phyloP scores from a whole-genome alignment of 2,888 invertebrate species.

The Xylophagus ater region DNA sequence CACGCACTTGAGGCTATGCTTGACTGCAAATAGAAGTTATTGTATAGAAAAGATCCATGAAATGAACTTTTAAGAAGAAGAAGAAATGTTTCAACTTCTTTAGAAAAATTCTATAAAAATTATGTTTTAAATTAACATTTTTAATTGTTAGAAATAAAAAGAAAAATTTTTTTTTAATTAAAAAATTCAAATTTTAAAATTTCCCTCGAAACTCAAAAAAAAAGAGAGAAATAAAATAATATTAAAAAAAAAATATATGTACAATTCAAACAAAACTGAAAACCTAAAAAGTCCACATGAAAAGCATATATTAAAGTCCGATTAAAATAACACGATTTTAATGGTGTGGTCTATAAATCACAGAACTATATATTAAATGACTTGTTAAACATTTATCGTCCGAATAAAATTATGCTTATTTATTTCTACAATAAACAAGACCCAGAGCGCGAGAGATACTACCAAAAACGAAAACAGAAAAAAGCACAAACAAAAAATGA shows the following conservation, averaged over 20 bases:
- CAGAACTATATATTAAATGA: constrained; percentile 17
- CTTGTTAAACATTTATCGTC: constrained; percentile 19
- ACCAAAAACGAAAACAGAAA: too few species aligned
- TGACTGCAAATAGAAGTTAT: too few species aligned
- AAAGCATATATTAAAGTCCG: constrained; percentile 15
- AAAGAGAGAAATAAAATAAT: constrained; percentile 3
- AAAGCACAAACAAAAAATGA: too few species aligned
- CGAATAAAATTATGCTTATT: constrained; percentile 16
- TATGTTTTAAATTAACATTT: too few species aligned
- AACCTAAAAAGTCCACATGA: too few species aligned
- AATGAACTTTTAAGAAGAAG: too few species aligned
- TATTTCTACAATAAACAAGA: too few species aligned
- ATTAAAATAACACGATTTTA: constrained; percentile 19
- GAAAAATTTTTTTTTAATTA: constrained; percentile 20
- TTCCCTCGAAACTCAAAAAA: constrained; percentile 1
- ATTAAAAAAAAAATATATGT: not conserved
- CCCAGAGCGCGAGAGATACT: too few species aligned
- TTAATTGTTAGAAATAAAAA: constrained; percentile 17
- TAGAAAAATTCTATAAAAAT: too few species aligned
- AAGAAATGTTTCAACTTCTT: too few species aligned
- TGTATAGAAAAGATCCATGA: too few species aligned
- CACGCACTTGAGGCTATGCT: too few species aligned
- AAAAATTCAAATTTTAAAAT: constrained; percentile 16
- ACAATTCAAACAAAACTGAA: constrained; percentile 12
- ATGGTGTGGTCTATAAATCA: constrained; percentile 18